Evolutionary conservation across 1,140 invertebrate genomes (phyloP).

Genomic region (Zaprionus camerounensis): DNA sequence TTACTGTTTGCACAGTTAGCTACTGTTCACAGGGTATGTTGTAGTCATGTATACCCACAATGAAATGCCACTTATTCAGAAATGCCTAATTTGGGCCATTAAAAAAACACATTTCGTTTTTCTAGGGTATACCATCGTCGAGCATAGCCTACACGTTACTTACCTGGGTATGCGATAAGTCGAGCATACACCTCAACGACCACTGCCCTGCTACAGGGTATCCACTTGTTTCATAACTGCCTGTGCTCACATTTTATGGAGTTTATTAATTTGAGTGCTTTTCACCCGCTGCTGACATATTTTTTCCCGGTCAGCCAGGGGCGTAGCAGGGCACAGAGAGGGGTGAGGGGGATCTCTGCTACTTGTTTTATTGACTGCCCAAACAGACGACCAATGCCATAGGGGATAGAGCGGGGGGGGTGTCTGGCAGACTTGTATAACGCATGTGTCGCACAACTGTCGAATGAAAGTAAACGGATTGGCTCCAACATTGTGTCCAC

Average conservation of each 20-base stretch:
- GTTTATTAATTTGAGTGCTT: conserved; percentile 83
- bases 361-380: conserved; percentile 78
- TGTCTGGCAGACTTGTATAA: conserved; percentile 30
- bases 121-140: not conserved
- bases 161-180: not conserved
- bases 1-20: too few species aligned
- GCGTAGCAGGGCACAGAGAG: not conserved
- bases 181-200: not conserved
- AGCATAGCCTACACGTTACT: not conserved
- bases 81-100: too few species aligned
- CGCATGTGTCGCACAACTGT: conserved; percentile 79
- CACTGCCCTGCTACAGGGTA: not conserved
- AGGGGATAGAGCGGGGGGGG: too few species aligned
- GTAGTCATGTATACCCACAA: not conserved
- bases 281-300: conserved; percentile 71
- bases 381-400: conserved; percentile 5
- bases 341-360: conserved; percentile 6
- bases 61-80: not conserved
- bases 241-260: conserved; percentile 79
- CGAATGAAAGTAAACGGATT: conserved; percentile 78
- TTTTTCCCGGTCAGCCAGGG: conserved; percentile 18
- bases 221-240: conserved; percentile 70
- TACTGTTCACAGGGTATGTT: not conserved
- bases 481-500: conserved; percentile 62
- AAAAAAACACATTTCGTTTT: too few species aligned